Base-by-base conservation (phyloP, 2,113 vertebrate genomes). In the Oncorhynchus mykiss region DNA sequence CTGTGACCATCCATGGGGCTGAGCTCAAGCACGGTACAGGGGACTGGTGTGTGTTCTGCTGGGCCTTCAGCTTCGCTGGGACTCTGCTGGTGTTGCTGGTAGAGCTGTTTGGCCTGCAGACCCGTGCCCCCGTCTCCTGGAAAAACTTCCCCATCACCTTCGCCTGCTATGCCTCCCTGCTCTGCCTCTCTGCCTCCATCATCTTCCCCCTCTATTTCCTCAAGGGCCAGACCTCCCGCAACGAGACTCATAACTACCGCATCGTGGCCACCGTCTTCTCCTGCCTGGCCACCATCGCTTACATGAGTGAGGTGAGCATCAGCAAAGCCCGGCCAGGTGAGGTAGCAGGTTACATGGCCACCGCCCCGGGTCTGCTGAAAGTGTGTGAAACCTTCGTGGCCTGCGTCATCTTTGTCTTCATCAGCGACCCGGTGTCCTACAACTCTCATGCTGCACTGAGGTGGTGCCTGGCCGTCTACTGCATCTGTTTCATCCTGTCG, bases 81-180 rank as follows among this genome's bases (percentile, higher is more conserved):
- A 95, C 94, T 0, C 85, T 96, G 4, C 49, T 97, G 12, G 91
- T 97, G 65, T 64, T 97, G 60, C 77, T 96, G 27, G 92, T 96
- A 72, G 96, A 97, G 90, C 73, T 96, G 13, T 90, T 88, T 0
- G 94, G 94, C 1, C 84, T 96, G 18, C 95, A 96, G 89, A 51
- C 89, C 0, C 92, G 92, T 14, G 93, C 86, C 18, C 95, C 95
- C 0, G 86, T 97, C 54, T 97, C 96, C 73, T 97, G 96, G 96
- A 93, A 93, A 73, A 96, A 96, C 90, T 96, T 97, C 87, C 92
- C 96, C 76, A 97, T 97, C 89, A 96, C 96, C 5, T 96, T 92
- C 0, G 96, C 95, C 77, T 96, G 94, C 87, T 96, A 95, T 0
- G 94, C 96, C 0, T 91, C 93, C 24, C 92, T 97, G 48, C 91